These are phyloP conservation scores for Ianthella basta DNA, from an alignment of 37 sponge, comb jelly and placozoan genomes.

Conservation along the genomic window DNA sequence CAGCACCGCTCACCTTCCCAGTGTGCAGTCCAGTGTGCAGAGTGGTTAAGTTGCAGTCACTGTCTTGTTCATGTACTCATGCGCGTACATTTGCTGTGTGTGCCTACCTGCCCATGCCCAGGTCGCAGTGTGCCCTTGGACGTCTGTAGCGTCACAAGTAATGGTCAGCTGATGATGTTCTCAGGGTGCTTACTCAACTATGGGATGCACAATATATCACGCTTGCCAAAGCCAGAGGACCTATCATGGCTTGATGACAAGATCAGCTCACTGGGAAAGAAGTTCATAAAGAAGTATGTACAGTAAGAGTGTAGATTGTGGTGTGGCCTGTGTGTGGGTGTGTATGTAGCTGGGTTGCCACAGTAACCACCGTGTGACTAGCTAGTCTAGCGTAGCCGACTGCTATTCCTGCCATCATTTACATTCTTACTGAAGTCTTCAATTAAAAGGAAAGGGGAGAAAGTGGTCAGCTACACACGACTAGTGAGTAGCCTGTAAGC, in stretches of 20 bases:
- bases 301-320: too few species aligned
- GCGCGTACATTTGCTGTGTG: slow-evolving; percentile 16
- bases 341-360: too few species aligned
- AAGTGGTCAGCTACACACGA: too few species aligned
- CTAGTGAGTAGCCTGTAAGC: too few species aligned
- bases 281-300: slow-evolving; percentile 23
- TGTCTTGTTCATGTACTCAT: background rate
- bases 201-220: slow-evolving; percentile 47
- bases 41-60: too few species aligned
- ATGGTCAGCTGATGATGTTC: slow-evolving; percentile 61
- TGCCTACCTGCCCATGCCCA: slow-evolving; percentile 18
- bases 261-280: slow-evolving; percentile 23
- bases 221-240: slow-evolving; percentile 12
- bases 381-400: too few species aligned
- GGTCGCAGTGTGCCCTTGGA: slow-evolving; percentile 72
- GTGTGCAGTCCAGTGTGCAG: background rate
- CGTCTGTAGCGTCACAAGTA: slow-evolving; percentile 62
- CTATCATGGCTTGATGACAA: slow-evolving; percentile 16
- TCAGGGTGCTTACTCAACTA: slow-evolving; percentile 69
- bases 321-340: too few species aligned
- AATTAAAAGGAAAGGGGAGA: too few species aligned
- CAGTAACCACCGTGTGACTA: too few species aligned
- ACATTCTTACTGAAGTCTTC: too few species aligned
- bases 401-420: too few species aligned
- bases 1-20: background rate